Conservation (phyloP, 2,888 invertebrate genomes). For the Agriopis leucophaearia region DNA sequence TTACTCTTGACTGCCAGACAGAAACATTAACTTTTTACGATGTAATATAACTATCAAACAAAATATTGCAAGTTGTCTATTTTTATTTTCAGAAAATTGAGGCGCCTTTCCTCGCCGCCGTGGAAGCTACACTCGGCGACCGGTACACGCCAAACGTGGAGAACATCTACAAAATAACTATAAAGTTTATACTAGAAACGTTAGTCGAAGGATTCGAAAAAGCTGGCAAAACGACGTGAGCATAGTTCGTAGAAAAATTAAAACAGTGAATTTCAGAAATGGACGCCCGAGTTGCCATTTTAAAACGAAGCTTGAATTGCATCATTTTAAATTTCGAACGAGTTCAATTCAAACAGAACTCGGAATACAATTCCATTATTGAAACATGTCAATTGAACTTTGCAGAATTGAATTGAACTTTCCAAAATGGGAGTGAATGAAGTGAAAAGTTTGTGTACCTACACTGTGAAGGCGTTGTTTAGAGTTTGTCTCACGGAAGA, state of each 20-base stretch:
- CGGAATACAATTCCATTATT: conserved; percentile 28
- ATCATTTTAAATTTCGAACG: conserved; percentile 22
- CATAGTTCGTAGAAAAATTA: conserved; percentile 10
- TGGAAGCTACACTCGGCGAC: conserved; percentile 94
- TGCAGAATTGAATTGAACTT: conserved; percentile 28
- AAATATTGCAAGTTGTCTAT: conserved; percentile 44
- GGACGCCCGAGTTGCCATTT: conserved; percentile 22
- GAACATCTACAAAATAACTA: conserved; percentile 95
- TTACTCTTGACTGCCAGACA: conserved; percentile 28
- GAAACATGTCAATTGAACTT: conserved; percentile 46
- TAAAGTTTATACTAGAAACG: conserved; percentile 95
- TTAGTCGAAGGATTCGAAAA: conserved; percentile 92
- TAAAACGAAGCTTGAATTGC: conserved; percentile 21
- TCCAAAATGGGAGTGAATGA: conserved; percentile 23
- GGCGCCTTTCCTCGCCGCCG: conserved; percentile 94
- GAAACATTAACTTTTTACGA: conserved; percentile 42
- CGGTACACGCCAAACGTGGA: conserved; percentile 96
- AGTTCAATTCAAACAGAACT: conserved; percentile 24
- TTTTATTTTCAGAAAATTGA: conserved; percentile 92
- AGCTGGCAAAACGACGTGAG: conserved; percentile 59
- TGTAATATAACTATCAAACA: conserved; percentile 40
- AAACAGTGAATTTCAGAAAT: conserved; percentile 24
- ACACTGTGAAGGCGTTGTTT: conserved; percentile 18
- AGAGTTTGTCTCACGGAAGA: conserved; percentile 2
- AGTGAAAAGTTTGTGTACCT: conserved; percentile 24